Evolutionary conservation across 1,140 invertebrate species (phyloP).

Genomic region (Bombus vancouverensis): DNA sequence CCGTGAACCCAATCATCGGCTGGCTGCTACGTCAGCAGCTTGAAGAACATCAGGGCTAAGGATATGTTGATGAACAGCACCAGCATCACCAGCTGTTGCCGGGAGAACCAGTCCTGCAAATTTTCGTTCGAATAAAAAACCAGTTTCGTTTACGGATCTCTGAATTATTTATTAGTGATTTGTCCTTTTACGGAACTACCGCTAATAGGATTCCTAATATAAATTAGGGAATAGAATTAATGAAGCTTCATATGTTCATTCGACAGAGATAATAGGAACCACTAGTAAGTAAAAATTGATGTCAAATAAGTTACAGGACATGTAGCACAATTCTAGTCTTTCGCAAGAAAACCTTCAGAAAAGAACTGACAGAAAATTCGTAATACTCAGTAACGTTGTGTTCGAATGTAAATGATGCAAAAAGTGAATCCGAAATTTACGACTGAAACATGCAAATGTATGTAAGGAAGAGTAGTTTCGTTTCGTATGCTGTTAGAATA

Average conservation of each 20-base stretch:
- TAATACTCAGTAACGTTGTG: not conserved
- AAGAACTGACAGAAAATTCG: not conserved
- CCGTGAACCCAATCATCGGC: conserved; percentile 72
- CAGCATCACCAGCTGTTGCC: conserved; percentile 97
- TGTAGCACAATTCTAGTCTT: not conserved
- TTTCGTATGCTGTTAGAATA: not conserved
- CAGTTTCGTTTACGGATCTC: not conserved
- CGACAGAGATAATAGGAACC: not conserved
- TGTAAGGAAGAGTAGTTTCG: not conserved
- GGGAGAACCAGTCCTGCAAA: conserved; percentile 98
- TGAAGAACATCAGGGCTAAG: conserved; percentile 98
- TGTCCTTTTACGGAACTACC: not conserved
- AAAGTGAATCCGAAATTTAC: not conserved
- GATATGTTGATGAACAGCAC: conserved; percentile 98
- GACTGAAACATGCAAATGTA: too few species aligned
- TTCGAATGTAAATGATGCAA: not conserved
- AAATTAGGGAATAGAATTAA: not conserved
- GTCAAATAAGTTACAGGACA: too few species aligned
- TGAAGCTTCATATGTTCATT: not conserved
- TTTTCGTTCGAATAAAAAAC: conserved; percentile 21
- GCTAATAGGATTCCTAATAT: not conserved
- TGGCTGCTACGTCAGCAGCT: conserved; percentile 93
- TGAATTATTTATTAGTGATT: not conserved
- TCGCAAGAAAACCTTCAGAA: not conserved
- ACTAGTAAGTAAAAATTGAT: too few species aligned